Evolutionary conservation across 2,797 vertebrate genomes (phyloP).

Genomic region (Malacoraja senta): DNA sequence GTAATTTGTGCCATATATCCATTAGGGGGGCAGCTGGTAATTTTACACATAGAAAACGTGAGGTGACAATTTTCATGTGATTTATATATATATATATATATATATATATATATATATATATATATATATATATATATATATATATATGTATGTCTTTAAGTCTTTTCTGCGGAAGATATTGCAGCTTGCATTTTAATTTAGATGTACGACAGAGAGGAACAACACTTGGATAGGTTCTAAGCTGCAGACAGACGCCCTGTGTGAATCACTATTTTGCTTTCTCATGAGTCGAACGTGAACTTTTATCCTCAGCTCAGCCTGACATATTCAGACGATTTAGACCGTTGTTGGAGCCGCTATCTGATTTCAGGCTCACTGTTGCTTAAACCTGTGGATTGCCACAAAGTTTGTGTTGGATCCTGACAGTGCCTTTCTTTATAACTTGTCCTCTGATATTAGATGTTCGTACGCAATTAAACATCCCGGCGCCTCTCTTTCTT

Average conservation of each 20-base stretch:
- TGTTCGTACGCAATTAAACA: not conserved
- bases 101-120: too few relatives aligned
- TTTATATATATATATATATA: not conserved
- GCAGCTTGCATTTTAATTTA: not conserved
- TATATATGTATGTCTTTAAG: not conserved
- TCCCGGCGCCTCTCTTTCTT: not conserved
- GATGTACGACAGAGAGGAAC: not conserved
- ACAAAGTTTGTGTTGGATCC: not conserved
- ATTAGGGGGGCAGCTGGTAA: not conserved
- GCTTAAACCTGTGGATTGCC: not conserved
- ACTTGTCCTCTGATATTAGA: not conserved
- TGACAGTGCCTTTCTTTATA: not conserved
- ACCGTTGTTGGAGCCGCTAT: constrained; percentile 42
- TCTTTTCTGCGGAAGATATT: not conserved
- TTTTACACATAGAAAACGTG: not conserved
- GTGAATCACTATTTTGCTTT: not conserved
- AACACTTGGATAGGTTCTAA: not conserved
- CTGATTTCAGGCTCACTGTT: constrained; percentile 30
- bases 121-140: too few relatives aligned
- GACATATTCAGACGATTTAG: constrained; percentile 44
- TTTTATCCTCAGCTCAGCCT: constrained; percentile 42
- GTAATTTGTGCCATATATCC: not conserved
- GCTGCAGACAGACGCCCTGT: not conserved
- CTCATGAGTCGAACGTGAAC: constrained; percentile 40
- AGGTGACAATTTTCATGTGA: too few relatives aligned